Percentiles rank a stretch among this genome's conserved stretches.
These are phyloP conservation scores for Epinotia bilunana DNA, from an alignment of 2,888 invertebrate genomes.

Conservation along the genomic window DNA sequence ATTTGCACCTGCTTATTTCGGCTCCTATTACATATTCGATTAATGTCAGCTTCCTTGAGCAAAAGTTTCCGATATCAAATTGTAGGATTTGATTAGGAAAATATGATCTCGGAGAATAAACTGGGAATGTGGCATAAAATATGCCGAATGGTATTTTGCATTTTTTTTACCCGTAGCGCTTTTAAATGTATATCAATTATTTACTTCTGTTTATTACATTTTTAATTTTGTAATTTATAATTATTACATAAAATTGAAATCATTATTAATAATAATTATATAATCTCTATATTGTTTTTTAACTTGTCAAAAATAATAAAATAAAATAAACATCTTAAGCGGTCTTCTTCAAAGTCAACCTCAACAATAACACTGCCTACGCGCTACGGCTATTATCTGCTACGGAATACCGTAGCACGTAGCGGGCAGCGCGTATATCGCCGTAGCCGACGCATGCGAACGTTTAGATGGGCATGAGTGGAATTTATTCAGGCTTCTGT, in stretches of 20 bases:
- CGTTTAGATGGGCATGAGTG: not conserved
- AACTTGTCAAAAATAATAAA: no score
- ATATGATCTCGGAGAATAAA: not conserved
- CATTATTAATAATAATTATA: no score
- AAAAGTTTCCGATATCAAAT: conserved; percentile 5
- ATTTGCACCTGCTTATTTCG: conserved; percentile 6
- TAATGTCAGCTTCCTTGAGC: conserved; percentile 5
- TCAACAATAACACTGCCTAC: not conserved
- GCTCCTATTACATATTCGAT: conserved; percentile 30
- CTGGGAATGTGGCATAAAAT: not conserved
- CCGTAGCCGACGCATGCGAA: conserved; percentile 2
- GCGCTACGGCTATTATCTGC: not conserved
- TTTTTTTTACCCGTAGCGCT: no score
- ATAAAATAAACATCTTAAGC: not conserved
- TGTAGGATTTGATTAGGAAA: not conserved
- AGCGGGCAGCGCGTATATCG: not conserved
- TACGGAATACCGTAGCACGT: conserved; percentile 21
- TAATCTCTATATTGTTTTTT: no score
- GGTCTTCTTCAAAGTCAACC: not conserved
- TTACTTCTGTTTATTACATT: no score
- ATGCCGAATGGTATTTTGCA: not conserved
- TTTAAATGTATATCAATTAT: no score
- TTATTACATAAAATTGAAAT: no score
- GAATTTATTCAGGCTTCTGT: not conserved
- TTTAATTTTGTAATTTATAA: no score